Evolutionary conservation across 2,113 vertebrate genomes (phyloP), one percentile per base, ranked within the genome.

Genomic region (Dissostichus mawsoni): DNA sequence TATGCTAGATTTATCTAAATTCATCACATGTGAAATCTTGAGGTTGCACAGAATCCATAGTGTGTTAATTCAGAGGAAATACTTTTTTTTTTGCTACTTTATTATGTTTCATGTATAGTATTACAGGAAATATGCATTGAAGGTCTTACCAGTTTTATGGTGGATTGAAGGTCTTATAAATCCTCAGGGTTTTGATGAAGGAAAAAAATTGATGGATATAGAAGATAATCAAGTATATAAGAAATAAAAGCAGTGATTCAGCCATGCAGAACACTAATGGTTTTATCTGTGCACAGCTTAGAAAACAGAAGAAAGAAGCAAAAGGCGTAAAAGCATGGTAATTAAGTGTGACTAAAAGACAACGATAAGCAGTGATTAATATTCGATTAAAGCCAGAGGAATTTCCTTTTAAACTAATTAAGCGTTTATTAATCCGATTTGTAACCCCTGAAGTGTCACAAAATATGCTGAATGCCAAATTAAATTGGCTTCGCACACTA

Each of bases 301-400:
- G 57, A 81, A 67, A 73, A 86, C 45, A 82, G 79, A 41, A 41
- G 61, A 56, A 78, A 57, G 20, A 81, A 12, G 62, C 41, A 78
- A 75, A 85, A 85, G 80, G 84, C 53, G 25, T 80, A 89, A 91
- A 92, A 86, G 85, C 89, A 87, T 76, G 92, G 84, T 90, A 93
- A 94, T 95, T 94, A 94, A 93, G 92, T 90, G 87, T 90, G 92
- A 93, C 92, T 94, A 94, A 94, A 93, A 95, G 93, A 94, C 93
- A 93, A 92, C 87, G 87, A 94, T 94, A 93, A 92, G 93, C 92
- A 91, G 87, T 92, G 90, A 94, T 94, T 94, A 94, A 96, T 95
- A 95, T 94, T 94, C 91, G 62, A 95, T 94, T 94, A 94, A 95
- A 92, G 93, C 92, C 94, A 78, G 89, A 94, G 93, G 92, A 94